These are phyloP conservation scores for Drosophila ambigua DNA, from an alignment of 1,140 invertebrate species.

Conservation along the genomic window DNA sequence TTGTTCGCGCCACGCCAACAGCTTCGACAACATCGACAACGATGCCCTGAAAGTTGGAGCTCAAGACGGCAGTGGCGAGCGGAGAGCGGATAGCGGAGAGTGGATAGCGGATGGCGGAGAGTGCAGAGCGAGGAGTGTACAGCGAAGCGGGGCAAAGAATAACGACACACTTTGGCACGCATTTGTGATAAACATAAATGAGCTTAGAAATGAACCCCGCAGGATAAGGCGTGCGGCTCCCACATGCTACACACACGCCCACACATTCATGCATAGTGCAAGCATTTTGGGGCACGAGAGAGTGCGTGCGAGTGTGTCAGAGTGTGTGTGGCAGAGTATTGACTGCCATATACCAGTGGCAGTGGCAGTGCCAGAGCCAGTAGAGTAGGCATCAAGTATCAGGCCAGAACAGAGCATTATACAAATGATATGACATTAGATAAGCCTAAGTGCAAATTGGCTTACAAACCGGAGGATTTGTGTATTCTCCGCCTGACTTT, in stretches of 20 bases:
- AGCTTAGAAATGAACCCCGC: constrained; percentile 84
- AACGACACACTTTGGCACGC: constrained; percentile 83
- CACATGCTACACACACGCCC: constrained; percentile 30
- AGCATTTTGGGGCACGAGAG: neutral
- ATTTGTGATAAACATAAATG: constrained; percentile 84
- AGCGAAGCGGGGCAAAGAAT: constrained; percentile 53
- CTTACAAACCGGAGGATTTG: constrained; percentile 84
- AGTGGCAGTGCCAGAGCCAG: neutral
- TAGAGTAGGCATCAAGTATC: constrained; percentile 69
- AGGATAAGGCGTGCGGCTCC: constrained; percentile 60
- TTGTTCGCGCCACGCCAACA: constrained; percentile 62
- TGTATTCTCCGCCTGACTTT: constrained; percentile 36
- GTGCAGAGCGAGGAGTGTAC: neutral
- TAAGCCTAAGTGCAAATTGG: constrained; percentile 84
- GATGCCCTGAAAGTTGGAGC: constrained; percentile 1
- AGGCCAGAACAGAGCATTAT: constrained; percentile 80
- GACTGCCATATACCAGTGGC: neutral
- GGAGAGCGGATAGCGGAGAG: neutral
- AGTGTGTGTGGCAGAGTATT: neutral
- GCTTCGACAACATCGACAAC: constrained; percentile 24
- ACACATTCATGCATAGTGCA: constrained; percentile 47
- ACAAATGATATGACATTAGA: constrained; percentile 84
- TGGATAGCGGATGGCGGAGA: neutral
- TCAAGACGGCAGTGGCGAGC: constrained; percentile 7
- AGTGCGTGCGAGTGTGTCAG: too few relatives aligned